Base-by-base conservation (phyloP, 2,797 vertebrate species). In the Rhabdomys pumilio region DNA sequence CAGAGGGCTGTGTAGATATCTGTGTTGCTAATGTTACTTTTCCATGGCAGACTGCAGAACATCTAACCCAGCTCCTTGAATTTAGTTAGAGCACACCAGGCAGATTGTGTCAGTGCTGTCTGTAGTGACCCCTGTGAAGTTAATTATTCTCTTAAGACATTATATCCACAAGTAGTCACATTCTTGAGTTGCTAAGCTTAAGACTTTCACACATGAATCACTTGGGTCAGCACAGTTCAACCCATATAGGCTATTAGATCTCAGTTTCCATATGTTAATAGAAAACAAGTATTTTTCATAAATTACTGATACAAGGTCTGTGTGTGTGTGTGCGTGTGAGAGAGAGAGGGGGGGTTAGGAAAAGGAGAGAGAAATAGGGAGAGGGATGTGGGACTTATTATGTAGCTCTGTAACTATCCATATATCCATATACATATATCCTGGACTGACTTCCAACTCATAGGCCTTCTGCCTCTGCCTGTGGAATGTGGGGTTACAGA, bases 231-330 rank as follows among this genome's bases (percentile, higher is more conserved):
- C 44, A 89, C 12, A 57, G 1, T 72, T 84, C 1, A 85, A 22
- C 4, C 20, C 41, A 14, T 82, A 82, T 79, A 3, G 82, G 3
- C 6, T 20, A 50, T 63, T 19, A 87, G 61, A 47, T 65, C 63
- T 77, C 90, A 55, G 38, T 94, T 90, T 93, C 17, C 73, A 9
- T 50, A 61, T 87, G 85, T 75, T 89, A 89, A 44, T 59, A 80
- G 75, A 59, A 69, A 90, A 80, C 69, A 53, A 38, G 61, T 24
- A 85, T 83, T 61, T 6, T 22, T 2, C 19, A 29, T 87, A 88
- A 50, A 69, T 88, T n/a, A 90, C 61, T 77, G 76, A 26, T 7
- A 61, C 0, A 41, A 61, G 61, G 4, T 80, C 7, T 57, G 53
- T 77, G 24, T 76, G 41, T 76, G 22, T 47, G 41, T 44, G 41